These are phyloP conservation scores for Nymphalis io DNA, from an alignment of 1,140 invertebrate genomes.

Conservation along the genomic window DNA sequence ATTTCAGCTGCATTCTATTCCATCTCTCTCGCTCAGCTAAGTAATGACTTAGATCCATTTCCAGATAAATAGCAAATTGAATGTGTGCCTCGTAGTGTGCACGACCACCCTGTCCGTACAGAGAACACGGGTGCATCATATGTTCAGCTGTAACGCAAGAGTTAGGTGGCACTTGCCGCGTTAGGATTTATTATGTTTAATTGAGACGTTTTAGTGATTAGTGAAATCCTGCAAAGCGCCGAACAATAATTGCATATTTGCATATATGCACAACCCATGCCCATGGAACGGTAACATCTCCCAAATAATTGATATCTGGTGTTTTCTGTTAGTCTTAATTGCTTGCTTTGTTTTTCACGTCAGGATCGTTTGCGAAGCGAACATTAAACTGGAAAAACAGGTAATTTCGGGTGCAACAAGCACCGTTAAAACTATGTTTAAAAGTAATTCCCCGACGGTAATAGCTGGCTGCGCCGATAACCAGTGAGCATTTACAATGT, in stretches of 20 bases:
- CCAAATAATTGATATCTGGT: slow-evolving; percentile 43
- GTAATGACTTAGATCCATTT: slow-evolving; percentile 81
- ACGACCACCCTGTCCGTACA: slow-evolving; percentile 41
- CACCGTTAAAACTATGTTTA: slow-evolving; percentile 74
- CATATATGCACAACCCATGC: neutral
- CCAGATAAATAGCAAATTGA: slow-evolving; percentile 81
- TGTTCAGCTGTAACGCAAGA: slow-evolving; percentile 27
- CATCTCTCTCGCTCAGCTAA: slow-evolving; percentile 76
- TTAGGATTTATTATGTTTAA: slow-evolving; percentile 34
- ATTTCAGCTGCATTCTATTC: slow-evolving; percentile 72
- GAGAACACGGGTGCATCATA: slow-evolving; percentile 29
- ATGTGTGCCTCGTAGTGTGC: slow-evolving; percentile 61
- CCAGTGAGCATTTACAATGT: slow-evolving; percentile 77
- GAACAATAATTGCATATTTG: neutral
- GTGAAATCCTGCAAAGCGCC: slow-evolving; percentile 15
- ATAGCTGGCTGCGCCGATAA: slow-evolving; percentile 65
- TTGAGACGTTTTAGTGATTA: slow-evolving; percentile 33
- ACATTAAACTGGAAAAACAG: slow-evolving; percentile 58
- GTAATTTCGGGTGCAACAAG: slow-evolving; percentile 68
- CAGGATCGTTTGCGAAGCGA: slow-evolving; percentile 35
- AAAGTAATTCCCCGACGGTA: slow-evolving; percentile 70
- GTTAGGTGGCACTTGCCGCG: slow-evolving; percentile 14
- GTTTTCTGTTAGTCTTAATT: slow-evolving; percentile 48
- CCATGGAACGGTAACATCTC: slow-evolving; percentile 8
- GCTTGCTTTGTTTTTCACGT: slow-evolving; percentile 51